Evolutionary conservation across 1,140 invertebrate species (phyloP).

Genomic region (Atta texana): DNA sequence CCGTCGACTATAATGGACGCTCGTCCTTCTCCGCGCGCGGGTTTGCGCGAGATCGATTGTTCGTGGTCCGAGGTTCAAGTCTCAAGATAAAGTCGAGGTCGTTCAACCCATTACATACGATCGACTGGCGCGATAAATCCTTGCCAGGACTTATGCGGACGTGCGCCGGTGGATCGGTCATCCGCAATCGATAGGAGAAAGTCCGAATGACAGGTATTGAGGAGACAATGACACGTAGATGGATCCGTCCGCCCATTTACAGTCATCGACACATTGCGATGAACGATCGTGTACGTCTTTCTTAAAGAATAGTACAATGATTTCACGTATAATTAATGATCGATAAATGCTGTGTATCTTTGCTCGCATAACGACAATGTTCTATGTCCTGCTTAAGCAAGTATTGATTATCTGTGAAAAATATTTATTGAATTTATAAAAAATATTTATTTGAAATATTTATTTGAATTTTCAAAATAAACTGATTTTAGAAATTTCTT

Average conservation of each 20-base stretch:
- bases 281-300: slow-evolving; percentile 35
- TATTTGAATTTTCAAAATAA: neutral
- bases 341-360: slow-evolving; percentile 62
- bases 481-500: neutral
- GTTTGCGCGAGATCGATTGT: slow-evolving; percentile 75
- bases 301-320: slow-evolving; percentile 60
- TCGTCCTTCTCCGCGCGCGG: slow-evolving; percentile 66
- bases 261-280: slow-evolving; percentile 13
- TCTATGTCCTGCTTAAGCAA: slow-evolving; percentile 13
- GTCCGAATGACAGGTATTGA: slow-evolving; percentile 57
- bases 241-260: slow-evolving; percentile 62
- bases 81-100: slow-evolving; percentile 77
- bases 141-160: slow-evolving; percentile 59
- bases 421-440: slow-evolving; percentile 7
- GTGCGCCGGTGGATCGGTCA: slow-evolving; percentile 23
- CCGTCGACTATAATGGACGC: slow-evolving; percentile 61
- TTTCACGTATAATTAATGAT: slow-evolving; percentile 75
- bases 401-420: neutral
- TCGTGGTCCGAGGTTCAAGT: slow-evolving; percentile 71
- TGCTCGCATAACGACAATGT: neutral
- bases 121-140: slow-evolving; percentile 78
- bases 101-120: slow-evolving; percentile 76
- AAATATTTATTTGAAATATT: no score
- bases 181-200: slow-evolving; percentile 70
- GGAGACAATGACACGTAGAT: slow-evolving; percentile 71